phyloP scores from a whole-genome alignment of 2,797 vertebrate genomes.

The Syngnathus acus region DNA sequence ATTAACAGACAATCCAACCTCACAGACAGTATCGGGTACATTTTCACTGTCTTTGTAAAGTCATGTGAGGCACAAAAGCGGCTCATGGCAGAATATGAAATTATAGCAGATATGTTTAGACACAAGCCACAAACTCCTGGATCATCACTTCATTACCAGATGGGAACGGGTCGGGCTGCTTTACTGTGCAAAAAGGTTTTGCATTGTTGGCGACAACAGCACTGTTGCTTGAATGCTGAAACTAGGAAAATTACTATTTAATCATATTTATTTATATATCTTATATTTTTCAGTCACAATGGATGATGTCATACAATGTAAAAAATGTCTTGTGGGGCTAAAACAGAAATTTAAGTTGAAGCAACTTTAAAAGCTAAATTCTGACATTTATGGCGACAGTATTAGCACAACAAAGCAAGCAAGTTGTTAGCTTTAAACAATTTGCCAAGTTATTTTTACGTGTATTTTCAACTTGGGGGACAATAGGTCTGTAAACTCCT shows the following conservation, averaged over 20 bases:
- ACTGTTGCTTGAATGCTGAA: background rate
- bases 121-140: background rate
- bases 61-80: background rate
- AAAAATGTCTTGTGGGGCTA: background rate
- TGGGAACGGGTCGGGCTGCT: background rate
- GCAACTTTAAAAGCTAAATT: too few species aligned
- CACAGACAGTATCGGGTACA: background rate
- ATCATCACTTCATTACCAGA: background rate
- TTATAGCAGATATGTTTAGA: background rate
- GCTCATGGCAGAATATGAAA: background rate
- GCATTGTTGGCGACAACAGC: background rate
- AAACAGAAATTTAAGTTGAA: too few species aligned
- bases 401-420: too few species aligned
- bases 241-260: background rate
- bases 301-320: background rate
- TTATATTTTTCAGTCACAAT: background rate
- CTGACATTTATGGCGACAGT: too few species aligned
- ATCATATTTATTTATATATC: too few species aligned
- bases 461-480: too few species aligned
- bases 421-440: too few species aligned
- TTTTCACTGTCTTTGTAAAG: background rate
- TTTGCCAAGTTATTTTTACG: too few species aligned
- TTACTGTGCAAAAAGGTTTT: background rate
- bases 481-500: too few species aligned
- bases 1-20: background rate